phyloP scores from a whole-genome alignment of 2,888 invertebrate species.

The Xestobium rufovillosum region DNA sequence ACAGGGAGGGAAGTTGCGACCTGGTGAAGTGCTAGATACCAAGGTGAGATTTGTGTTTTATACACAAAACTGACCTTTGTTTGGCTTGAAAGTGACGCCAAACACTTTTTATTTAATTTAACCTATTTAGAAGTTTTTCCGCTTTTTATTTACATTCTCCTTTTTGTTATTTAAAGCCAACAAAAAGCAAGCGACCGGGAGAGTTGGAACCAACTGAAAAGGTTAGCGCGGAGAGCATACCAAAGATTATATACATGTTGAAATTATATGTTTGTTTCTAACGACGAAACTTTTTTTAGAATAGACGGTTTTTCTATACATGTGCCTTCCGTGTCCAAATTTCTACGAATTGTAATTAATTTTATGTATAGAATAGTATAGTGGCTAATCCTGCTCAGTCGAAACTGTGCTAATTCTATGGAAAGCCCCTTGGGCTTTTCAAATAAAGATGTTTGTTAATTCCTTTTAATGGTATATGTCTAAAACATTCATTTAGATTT shows the following conservation, averaged over 20 bases:
- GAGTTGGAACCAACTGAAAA: constrained; percentile 55
- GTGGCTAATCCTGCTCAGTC: constrained; percentile 29
- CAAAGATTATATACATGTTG: constrained; percentile 23
- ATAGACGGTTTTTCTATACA: neutral
- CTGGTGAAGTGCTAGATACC: constrained; percentile 67
- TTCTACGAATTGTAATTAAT: constrained; percentile 27
- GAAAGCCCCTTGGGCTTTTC: no score
- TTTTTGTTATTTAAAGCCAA: constrained; percentile 57
- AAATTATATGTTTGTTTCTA: constrained; percentile 42
- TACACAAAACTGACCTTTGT: constrained; percentile 44
- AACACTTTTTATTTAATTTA: constrained; percentile 26
- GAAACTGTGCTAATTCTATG: no score
- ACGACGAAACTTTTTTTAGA: constrained; percentile 32
- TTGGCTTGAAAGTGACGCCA: constrained; percentile 27
- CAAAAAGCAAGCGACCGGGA: constrained; percentile 66
- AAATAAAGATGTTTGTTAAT: no score
- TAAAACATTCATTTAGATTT: no score
- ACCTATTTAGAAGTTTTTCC: constrained; percentile 13
- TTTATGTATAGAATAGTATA: constrained; percentile 25
- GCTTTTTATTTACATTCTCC: constrained; percentile 24
- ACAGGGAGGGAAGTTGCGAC: constrained; percentile 68
- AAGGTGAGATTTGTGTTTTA: constrained; percentile 65
- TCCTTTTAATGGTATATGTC: no score
- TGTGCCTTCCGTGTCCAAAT: constrained; percentile 21
- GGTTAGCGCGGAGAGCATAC: constrained; percentile 49